These are phyloP conservation scores for Drosophila lacertosa DNA, from an alignment of 1,140 invertebrate species.

Conservation along the genomic window DNA sequence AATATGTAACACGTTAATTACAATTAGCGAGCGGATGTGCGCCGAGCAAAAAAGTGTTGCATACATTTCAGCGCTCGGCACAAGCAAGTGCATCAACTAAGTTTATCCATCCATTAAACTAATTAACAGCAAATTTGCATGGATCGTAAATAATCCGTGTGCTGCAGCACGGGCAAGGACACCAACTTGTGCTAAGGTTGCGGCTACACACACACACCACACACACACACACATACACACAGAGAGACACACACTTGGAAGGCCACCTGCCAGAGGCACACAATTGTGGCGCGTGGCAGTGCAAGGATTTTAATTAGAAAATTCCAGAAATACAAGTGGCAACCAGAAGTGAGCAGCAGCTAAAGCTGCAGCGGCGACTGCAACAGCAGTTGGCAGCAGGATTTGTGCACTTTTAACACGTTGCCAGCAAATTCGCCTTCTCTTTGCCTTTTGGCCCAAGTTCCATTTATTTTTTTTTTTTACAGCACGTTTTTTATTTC, in stretches of 20 bases:
- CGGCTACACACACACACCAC: conserved; percentile 30
- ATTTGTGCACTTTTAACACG: conserved; percentile 74
- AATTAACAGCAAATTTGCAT: conserved; percentile 83
- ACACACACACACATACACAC: conserved; percentile 20
- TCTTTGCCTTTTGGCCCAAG: conserved; percentile 19
- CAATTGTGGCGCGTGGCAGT: conserved; percentile 48
- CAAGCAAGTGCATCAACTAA: conserved; percentile 73
- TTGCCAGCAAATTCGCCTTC: conserved; percentile 31
- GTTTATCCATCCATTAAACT: conserved; percentile 83
- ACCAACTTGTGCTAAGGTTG: conserved; percentile 45
- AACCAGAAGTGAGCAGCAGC: conserved; percentile 39
- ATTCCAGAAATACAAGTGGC: conserved; percentile 77
- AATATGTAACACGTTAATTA: conserved; percentile 80
- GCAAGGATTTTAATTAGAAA: conserved; percentile 81
- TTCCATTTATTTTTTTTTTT: conserved; percentile 25
- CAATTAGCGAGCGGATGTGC: conserved; percentile 78
- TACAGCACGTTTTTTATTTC: conserved; percentile 29
- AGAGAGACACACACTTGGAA: conserved; percentile 14
- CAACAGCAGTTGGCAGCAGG: conserved; percentile 43
- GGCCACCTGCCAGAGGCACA: conserved; percentile 56
- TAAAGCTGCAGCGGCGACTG: conserved; percentile 5
- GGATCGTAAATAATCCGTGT: conserved; percentile 81
- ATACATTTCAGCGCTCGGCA: conserved; percentile 20
- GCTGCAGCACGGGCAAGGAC: conserved; percentile 47
- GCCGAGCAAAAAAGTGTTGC: conserved; percentile 44